Conservation (phyloP, 2,113 vertebrate genomes). For the Caretta caretta region DNA sequence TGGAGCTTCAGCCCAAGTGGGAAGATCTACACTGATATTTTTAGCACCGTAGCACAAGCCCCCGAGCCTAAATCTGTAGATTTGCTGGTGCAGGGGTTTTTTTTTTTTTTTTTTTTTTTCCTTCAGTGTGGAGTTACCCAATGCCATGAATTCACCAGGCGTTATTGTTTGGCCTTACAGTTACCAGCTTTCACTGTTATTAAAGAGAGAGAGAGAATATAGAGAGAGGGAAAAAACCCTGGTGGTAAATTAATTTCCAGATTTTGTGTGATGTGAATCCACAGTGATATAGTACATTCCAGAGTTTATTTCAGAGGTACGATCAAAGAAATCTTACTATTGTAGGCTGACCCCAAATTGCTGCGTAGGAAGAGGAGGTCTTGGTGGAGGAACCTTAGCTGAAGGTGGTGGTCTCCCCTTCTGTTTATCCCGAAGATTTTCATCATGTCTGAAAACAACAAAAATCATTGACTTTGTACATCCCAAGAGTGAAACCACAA, state of each 20-base stretch:
- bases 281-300: neutral
- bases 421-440: constrained; percentile 78
- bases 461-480: neutral
- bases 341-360: constrained; percentile 92
- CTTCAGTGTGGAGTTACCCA: neutral
- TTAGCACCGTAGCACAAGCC: neutral
- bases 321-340: constrained; percentile 78
- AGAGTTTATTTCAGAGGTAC: accelerated
- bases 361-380: constrained; percentile 89
- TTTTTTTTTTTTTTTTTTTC: neutral
- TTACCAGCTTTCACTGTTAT: neutral
- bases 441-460: constrained; percentile 79
- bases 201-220: neutral
- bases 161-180: neutral
- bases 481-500: accelerated
- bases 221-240: neutral
- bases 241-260: neutral
- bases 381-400: constrained; percentile 79
- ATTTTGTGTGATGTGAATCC: neutral
- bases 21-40: neutral
- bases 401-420: constrained; percentile 64
- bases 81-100: neutral
- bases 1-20: neutral
- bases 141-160: neutral
- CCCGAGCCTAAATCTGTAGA: neutral